Percentiles rank a stretch among this genome's conserved stretches.
These are phyloP conservation scores for Otus scops DNA, from an alignment of 2,797 vertebrate genomes.

Conservation along the genomic window DNA sequence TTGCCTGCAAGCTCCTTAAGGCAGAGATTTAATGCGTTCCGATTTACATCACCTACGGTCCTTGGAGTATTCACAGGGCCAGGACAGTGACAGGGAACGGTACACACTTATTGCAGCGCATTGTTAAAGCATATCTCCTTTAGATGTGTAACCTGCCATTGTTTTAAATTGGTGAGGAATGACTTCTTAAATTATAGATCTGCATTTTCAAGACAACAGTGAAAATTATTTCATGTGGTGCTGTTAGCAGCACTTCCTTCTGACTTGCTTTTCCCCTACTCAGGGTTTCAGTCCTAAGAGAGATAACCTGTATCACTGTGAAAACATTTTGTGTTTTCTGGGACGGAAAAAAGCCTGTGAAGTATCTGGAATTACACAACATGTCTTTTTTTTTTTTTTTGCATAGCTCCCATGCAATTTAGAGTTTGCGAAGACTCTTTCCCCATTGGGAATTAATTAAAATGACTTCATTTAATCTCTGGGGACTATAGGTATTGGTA, in stretches of 20 bases:
- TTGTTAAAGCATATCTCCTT: background rate
- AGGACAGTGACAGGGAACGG: background rate
- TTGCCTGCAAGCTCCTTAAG: background rate
- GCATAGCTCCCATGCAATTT: background rate
- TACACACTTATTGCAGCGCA: rapidly evolving
- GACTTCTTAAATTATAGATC: background rate
- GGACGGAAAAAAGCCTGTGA: background rate
- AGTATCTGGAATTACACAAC: background rate
- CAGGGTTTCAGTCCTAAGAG: background rate
- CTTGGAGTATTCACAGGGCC: background rate
- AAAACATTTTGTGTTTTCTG: background rate
- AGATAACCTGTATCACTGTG: background rate
- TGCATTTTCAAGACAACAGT: background rate
- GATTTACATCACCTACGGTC: background rate
- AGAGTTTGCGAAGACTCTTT: background rate
- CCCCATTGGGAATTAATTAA: constrained; percentile 10
- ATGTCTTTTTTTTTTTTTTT: background rate
- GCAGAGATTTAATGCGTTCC: background rate
- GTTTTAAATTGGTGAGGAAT: background rate
- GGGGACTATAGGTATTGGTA: background rate
- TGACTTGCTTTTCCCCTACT: background rate
- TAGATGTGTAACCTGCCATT: background rate
- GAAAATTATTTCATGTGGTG: background rate
- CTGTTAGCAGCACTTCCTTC: background rate
- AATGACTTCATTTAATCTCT: background rate